Conservation (phyloP, 2,797 vertebrate genomes). For the Scolopax rusticola region DNA sequence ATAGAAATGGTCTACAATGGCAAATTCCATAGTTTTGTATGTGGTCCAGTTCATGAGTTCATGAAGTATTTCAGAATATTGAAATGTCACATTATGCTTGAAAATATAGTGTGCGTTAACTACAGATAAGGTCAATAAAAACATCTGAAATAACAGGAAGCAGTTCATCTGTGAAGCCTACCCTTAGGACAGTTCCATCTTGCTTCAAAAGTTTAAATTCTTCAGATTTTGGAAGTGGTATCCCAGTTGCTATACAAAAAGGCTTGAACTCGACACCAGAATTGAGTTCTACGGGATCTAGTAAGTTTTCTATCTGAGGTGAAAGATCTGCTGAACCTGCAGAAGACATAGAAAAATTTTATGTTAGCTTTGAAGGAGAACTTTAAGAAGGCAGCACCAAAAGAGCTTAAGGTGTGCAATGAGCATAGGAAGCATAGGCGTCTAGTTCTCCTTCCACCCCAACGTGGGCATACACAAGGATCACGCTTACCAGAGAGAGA, state of each 20-base stretch:
- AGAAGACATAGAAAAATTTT: background rate
- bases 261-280: constrained; percentile 76
- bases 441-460: background rate
- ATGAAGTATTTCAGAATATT: background rate
- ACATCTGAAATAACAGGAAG: background rate
- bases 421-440: background rate
- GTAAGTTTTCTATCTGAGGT: constrained; percentile 80
- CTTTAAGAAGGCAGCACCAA: background rate
- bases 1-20: background rate
- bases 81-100: background rate
- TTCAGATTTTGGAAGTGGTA: constrained; percentile 82
- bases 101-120: background rate
- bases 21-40: background rate
- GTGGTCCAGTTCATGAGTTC: background rate
- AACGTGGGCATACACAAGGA: background rate
- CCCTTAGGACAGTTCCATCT: constrained; percentile 82
- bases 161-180: constrained; percentile 46
- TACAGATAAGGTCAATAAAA: background rate
- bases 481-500: rapidly evolving
- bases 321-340: constrained; percentile 77
- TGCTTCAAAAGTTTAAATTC: constrained; percentile 86
- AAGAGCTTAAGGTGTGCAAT: background rate
- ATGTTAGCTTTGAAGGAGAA: background rate
- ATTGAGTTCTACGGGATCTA: constrained; percentile 82
- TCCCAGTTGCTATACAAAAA: constrained; percentile 82